Percentiles rank a stretch among this genome's conserved stretches.
phyloP scores from a whole-genome alignment of 2,888 invertebrate species.

The Cephus rjabovi region DNA sequence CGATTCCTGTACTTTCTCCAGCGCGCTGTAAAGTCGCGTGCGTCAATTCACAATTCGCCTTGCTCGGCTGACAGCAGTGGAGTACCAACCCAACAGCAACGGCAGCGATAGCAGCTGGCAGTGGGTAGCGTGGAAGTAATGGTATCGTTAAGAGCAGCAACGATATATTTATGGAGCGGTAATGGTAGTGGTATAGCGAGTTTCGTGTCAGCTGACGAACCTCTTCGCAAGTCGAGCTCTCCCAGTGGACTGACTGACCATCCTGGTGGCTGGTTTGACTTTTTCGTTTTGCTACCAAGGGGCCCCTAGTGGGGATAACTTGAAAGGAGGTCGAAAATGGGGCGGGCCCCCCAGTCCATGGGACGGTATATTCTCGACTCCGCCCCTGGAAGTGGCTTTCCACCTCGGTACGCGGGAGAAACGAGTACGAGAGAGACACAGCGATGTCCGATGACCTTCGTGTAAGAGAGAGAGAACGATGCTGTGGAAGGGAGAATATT shows the following conservation, averaged over 20 bases:
- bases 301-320: constrained; percentile 24
- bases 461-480: background rate
- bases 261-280: constrained; percentile 44
- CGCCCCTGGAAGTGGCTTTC: constrained; percentile 23
- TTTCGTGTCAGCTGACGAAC: constrained; percentile 5
- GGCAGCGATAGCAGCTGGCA: background rate
- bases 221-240: constrained; percentile 59
- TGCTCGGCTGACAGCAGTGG: background rate
- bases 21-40: background rate
- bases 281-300: constrained; percentile 51
- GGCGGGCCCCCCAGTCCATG: constrained; percentile 29
- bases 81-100: background rate
- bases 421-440: background rate
- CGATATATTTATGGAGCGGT: background rate
- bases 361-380: constrained; percentile 26
- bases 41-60: background rate
- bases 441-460: background rate
- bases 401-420: background rate
- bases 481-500: constrained; percentile 32
- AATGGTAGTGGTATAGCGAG: background rate
- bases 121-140: background rate
- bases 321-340: constrained; percentile 21
- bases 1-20: background rate
- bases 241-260: constrained; percentile 61
- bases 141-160: background rate